Conservation (phyloP, 2,888 invertebrate species). For the Epinotia brunnichana region DNA sequence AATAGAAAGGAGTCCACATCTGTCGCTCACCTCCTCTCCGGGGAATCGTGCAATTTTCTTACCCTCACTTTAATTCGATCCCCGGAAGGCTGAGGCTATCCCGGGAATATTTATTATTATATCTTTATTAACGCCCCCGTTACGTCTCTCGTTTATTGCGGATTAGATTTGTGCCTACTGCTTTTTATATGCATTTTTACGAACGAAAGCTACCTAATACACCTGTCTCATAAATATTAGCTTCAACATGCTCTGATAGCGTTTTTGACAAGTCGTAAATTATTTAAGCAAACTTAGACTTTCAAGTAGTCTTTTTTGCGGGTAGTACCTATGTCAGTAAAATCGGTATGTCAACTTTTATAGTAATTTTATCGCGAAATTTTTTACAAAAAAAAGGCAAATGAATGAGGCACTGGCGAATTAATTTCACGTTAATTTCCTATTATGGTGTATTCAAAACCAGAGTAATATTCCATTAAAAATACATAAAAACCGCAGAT, state of each 20-base stretch:
- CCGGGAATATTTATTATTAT: slow-evolving; percentile 81
- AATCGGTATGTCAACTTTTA: slow-evolving; percentile 23
- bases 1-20: slow-evolving; percentile 78
- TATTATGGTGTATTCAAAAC: slow-evolving; percentile 32
- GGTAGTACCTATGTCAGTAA: slow-evolving; percentile 8
- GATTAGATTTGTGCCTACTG: slow-evolving; percentile 70
- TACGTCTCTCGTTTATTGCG: slow-evolving; percentile 71
- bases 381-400: slow-evolving; percentile 24
- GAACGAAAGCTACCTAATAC: slow-evolving; percentile 64
- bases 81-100: slow-evolving; percentile 74
- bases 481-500: slow-evolving; percentile 26
- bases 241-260: slow-evolving; percentile 44
- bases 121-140: slow-evolving; percentile 79
- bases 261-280: slow-evolving; percentile 28
- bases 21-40: slow-evolving; percentile 74
- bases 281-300: slow-evolving; percentile 19
- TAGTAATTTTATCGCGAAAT: slow-evolving; percentile 24
- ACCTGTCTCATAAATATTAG: slow-evolving; percentile 68
- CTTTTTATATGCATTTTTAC: slow-evolving; percentile 69
- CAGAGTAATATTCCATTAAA: slow-evolving; percentile 28
- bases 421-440: slow-evolving; percentile 31
- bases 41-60: slow-evolving; percentile 81
- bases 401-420: slow-evolving; percentile 33
- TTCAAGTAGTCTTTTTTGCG: slow-evolving; percentile 12
- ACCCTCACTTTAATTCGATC: slow-evolving; percentile 81